Base-by-base conservation (phyloP, 2,888 invertebrate species). In the Shargacucullia verbasci region DNA sequence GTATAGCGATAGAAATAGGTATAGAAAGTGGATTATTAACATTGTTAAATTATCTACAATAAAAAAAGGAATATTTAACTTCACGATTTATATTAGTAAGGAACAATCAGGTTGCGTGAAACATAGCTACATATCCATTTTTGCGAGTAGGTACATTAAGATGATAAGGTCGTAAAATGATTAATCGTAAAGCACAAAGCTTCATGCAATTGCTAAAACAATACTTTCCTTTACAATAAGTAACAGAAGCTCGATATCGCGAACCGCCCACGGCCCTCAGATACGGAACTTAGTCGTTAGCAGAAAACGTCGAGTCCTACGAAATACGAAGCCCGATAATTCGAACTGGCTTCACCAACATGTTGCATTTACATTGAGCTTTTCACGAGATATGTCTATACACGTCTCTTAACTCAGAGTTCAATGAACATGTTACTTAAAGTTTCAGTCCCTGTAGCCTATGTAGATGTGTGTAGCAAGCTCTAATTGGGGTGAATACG, bases 401-500 rank as follows among this genome's bases (percentile, higher is more conserved):
- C 2, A 6, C 8, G 37, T 25, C 47, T 3, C 7, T 6, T 11
- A 20, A 35, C 20, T 12, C 47, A 43, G 27, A 44, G 25, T 37
- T 59, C 67, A 67, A 58, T 73, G 71, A 20, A 56, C 3, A 34
- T 41, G 12, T 13, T 13, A 8, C 1, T 9, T 40, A 3, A n/a
- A 2, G 35, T 15, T 53, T 43, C 3, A 15, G 13, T 34, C 53
- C 25, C 12, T 45, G 15, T 10, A 13, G 37, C 38, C 27, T 58
- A 35, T 50, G 13, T 39, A 44, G 55, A 53, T 37, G 47, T 58
- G 50, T 63, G 59, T 59, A 59, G 52, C 33, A 47, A 64, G 58
- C 52, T 77, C 64, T 87, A 86, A 88, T 87, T 87, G 85, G 86
- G 79, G 81, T 66, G 82, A 84, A 82, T 82, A 84, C 79, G 79